These are phyloP conservation scores for Drosophila burlai DNA, from an alignment of 1,140 invertebrate species.

Conservation along the genomic window DNA sequence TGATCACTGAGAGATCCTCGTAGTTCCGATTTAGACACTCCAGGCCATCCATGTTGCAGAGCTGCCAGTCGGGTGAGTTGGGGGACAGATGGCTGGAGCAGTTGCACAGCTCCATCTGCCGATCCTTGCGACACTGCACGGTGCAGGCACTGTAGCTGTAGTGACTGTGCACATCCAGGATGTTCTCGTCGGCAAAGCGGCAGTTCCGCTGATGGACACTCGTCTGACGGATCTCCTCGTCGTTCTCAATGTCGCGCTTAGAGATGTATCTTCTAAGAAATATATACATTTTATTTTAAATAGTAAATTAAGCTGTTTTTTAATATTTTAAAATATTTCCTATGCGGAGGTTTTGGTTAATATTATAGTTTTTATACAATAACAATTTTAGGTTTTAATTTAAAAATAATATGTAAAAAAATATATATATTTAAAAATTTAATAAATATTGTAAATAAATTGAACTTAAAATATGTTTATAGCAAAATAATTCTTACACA, in stretches of 20 bases:
- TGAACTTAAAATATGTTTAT: no score
- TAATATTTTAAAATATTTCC: no score
- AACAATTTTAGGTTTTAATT: no score
- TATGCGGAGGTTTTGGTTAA: no score
- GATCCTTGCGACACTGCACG: conserved; percentile 88
- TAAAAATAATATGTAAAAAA: no score
- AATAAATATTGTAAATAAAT: no score
- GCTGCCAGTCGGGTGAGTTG: conserved; percentile 85
- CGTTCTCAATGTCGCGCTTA: conserved; percentile 88
- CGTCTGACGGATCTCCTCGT: conserved; percentile 86
- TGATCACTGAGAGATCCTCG: conserved; percentile 87
- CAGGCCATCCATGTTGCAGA: conserved; percentile 87
- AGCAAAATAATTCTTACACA: conserved; percentile 76
- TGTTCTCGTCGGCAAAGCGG: conserved; percentile 88
- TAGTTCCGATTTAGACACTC: conserved; percentile 88
- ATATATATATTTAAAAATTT: no score
- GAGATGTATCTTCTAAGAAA: conserved; percentile 86
- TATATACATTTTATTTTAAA: background rate
- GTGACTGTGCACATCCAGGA: conserved; percentile 87
- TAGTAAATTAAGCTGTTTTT: no score
- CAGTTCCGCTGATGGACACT: conserved; percentile 87
- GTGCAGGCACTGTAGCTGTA: conserved; percentile 90
- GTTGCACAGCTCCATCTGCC: conserved; percentile 88
- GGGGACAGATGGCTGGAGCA: conserved; percentile 90
- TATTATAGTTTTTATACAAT: no score